A percentile compares a stretch with the other conserved stretches of the same genome.
Evolutionary conservation across 2,888 invertebrate genomes (phyloP).

Genomic region (Acronicta leporina): DNA sequence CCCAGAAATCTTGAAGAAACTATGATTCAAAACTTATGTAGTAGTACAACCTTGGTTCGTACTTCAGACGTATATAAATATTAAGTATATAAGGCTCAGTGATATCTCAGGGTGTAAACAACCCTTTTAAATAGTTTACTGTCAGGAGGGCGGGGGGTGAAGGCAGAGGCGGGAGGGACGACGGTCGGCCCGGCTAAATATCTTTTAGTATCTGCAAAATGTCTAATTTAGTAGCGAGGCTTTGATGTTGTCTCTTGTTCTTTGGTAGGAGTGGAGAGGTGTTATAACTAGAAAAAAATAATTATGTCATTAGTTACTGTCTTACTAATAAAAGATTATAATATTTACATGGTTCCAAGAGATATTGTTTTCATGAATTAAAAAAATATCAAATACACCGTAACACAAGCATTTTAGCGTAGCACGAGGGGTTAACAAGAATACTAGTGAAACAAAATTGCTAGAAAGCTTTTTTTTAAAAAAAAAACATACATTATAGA

Average conservation of each 20-base stretch:
- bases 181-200: conserved; percentile 74
- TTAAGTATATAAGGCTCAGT: conserved; percentile 45
- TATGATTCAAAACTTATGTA: conserved; percentile 22
- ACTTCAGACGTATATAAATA: conserved; percentile 42
- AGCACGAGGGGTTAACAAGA: no score
- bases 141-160: conserved; percentile 55
- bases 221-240: conserved; percentile 82
- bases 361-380: no score
- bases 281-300: background rate
- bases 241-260: conserved; percentile 74
- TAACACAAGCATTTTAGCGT: no score
- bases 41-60: conserved; percentile 33
- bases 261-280: conserved; percentile 56
- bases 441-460: no score
- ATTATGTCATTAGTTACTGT: background rate
- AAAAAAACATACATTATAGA: no score
- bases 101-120: conserved; percentile 76
- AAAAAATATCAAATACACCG: no score
- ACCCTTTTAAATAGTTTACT: conserved; percentile 84
- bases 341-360: no score
- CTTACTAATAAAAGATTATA: no score
- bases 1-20: conserved; percentile 8
- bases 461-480: no score
- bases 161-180: conserved; percentile 36
- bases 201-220: conserved; percentile 87